Conservation (phyloP, 2,888 invertebrate genomes). For the Epistrophe eligans region DNA sequence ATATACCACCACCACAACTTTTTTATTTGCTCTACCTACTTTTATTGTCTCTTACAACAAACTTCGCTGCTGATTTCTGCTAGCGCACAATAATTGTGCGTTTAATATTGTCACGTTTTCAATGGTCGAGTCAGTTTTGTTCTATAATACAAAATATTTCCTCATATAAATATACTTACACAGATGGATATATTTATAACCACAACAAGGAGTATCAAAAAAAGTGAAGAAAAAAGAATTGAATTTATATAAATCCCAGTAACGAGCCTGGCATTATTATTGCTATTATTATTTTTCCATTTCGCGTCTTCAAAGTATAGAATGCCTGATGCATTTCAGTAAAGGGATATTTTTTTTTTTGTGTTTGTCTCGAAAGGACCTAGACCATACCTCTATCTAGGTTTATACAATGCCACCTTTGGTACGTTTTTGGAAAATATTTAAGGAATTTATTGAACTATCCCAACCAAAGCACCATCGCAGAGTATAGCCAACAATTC, state of each 20-base stretch:
- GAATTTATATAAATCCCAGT: constrained; percentile 53
- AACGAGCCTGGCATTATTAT: constrained; percentile 63
- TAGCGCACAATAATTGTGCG: constrained; percentile 71
- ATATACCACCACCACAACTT: constrained; percentile 30
- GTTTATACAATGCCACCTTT: constrained; percentile 29
- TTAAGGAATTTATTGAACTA: constrained; percentile 68
- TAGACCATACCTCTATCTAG: background rate
- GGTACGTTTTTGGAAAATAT: constrained; percentile 72
- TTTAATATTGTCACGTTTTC: constrained; percentile 75
- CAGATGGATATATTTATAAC: background rate
- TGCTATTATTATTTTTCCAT: constrained; percentile 57
- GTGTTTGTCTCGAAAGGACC: background rate
- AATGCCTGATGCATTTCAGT: background rate
- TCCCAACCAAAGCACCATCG: constrained; percentile 21
- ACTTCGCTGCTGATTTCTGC: background rate
- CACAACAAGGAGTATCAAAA: constrained; percentile 35
- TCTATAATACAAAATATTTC: constrained; percentile 73
- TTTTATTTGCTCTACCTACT: background rate
- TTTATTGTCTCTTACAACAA: background rate
- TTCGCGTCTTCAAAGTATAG: constrained; percentile 42
- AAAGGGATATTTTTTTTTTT: background rate
- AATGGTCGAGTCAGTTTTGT: constrained; percentile 65
- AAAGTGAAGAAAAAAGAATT: constrained; percentile 32
- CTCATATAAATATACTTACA: constrained; percentile 59
- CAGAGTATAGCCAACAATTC: constrained; percentile 15